Evolutionary conservation across 2,797 vertebrate species (phyloP).

Genomic region (Tiaroga cobitis): DNA sequence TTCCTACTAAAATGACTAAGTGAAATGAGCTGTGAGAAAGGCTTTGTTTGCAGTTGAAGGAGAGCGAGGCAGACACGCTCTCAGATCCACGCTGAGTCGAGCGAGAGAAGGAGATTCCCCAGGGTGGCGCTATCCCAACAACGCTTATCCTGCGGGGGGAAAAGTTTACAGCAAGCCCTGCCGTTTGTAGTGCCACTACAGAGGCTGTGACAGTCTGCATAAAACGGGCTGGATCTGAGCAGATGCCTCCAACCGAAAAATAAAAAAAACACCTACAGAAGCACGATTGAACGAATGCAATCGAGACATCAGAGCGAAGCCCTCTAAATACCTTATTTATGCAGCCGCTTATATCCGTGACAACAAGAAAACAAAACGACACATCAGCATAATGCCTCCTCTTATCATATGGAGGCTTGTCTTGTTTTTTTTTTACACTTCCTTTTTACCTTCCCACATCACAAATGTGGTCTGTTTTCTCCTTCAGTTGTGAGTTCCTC

Average conservation of each 20-base stretch:
- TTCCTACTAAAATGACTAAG: conserved; percentile 56
- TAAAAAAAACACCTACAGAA: conserved; percentile 72
- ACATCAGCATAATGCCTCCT: conserved; percentile 57
- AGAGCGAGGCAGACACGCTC: conserved; percentile 57
- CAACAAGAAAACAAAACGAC: conserved; percentile 64
- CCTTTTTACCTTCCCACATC: conserved; percentile 25
- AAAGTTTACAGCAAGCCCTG: conserved; percentile 79
- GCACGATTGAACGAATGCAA: conserved; percentile 65
- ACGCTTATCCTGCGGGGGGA: conserved; percentile 72
- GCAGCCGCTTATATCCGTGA: conserved; percentile 70
- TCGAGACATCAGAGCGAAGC: conserved; percentile 73
- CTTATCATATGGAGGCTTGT: conserved; percentile 47
- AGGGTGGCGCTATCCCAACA: conserved; percentile 76
- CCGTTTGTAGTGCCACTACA: conserved; percentile 81
- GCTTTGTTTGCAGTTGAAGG: conserved; percentile 67
- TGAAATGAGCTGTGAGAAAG: conserved; percentile 57
- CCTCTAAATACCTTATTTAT: conserved; percentile 74
- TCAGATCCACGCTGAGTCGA: conserved; percentile 66
- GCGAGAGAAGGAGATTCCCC: conserved; percentile 70
- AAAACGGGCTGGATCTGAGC: conserved; percentile 78
- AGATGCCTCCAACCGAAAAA: conserved; percentile 70
- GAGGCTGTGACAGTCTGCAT: conserved; percentile 79
- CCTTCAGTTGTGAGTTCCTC: conserved; percentile 15
- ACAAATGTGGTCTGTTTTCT: conserved; percentile 13
- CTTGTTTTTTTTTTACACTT: conserved; percentile 40